phyloP scores from a whole-genome alignment of 2,888 invertebrate species.

The Lamproptera curius region DNA sequence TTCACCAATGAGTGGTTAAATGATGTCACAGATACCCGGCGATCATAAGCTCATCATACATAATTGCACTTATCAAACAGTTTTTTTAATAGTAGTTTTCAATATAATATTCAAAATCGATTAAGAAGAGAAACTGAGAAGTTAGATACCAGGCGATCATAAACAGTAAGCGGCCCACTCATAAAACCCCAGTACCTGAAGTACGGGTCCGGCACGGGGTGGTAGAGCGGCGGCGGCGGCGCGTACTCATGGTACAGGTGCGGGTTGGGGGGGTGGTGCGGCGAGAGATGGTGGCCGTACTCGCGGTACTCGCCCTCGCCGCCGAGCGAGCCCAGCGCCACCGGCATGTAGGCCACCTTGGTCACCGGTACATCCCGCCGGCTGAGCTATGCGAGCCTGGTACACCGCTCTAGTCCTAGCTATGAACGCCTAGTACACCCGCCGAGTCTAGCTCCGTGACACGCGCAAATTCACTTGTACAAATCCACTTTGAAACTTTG shows the following conservation, averaged over 20 bases:
- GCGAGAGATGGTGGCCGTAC: slow-evolving; percentile 70
- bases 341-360: slow-evolving; percentile 82
- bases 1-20: too few relatives aligned
- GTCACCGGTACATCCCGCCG: slow-evolving; percentile 75
- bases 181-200: slow-evolving; percentile 61
- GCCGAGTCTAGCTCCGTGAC: too few relatives aligned
- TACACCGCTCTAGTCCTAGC: slow-evolving; percentile 26
- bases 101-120: too few relatives aligned
- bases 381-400: slow-evolving; percentile 33
- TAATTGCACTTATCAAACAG: too few relatives aligned
- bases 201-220: slow-evolving; percentile 64
- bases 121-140: background rate
- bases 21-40: too few relatives aligned
- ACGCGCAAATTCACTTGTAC: too few relatives aligned
- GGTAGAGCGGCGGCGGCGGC: slow-evolving; percentile 67
- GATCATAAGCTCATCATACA: too few relatives aligned
- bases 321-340: slow-evolving; percentile 81
- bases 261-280: slow-evolving; percentile 61
- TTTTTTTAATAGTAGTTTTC: too few relatives aligned
- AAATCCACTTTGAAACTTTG: too few relatives aligned
- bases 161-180: slow-evolving; percentile 1
- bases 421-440: background rate
- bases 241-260: slow-evolving; percentile 75
- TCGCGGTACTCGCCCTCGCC: slow-evolving; percentile 80
- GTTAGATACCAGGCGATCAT: slow-evolving; percentile 24